Evolutionary conservation across 2,113 vertebrate genomes (phyloP).

Genomic region (Romanogobio albipinnatus): DNA sequence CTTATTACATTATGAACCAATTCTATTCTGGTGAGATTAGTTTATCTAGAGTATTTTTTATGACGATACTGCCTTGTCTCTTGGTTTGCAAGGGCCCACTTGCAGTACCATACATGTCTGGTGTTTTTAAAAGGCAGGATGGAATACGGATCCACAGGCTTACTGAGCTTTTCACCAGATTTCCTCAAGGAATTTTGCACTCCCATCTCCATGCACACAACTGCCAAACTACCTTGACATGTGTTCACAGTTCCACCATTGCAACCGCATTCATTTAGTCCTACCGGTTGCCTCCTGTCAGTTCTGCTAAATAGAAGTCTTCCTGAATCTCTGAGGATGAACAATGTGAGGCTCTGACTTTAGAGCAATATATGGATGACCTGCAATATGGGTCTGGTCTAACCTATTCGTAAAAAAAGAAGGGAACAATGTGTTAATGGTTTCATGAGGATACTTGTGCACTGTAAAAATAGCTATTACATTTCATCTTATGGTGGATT

Average conservation of each 20-base stretch:
- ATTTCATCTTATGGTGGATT: not conserved
- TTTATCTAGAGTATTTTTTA: not conserved
- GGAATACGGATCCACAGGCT: not conserved
- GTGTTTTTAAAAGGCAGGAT: not conserved
- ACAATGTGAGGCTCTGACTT: not conserved
- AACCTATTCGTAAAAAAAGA: not conserved
- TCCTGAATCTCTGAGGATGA: constrained; percentile 18
- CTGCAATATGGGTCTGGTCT: not conserved
- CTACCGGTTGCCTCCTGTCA: constrained; percentile 18
- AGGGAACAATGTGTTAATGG: not conserved
- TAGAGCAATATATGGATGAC: not conserved
- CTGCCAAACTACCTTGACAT: constrained; percentile 33
- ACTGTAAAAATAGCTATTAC: not conserved
- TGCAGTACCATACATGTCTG: not conserved
- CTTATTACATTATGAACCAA: not conserved
- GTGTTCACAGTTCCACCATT: constrained; percentile 27
- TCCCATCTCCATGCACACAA: constrained; percentile 22
- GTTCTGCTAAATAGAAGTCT: constrained; percentile 20
- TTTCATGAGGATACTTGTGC: not conserved
- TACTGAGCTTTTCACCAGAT: not conserved
- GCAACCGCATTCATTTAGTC: constrained; percentile 30
- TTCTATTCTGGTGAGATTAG: not conserved
- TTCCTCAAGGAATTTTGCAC: constrained; percentile 17
- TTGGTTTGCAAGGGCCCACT: not conserved
- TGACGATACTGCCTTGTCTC: not conserved